Percentiles rank a stretch among this genome's conserved stretches.
phyloP scores from a whole-genome alignment of 2,113 vertebrate species.

The Spheniscus mendiculus region DNA sequence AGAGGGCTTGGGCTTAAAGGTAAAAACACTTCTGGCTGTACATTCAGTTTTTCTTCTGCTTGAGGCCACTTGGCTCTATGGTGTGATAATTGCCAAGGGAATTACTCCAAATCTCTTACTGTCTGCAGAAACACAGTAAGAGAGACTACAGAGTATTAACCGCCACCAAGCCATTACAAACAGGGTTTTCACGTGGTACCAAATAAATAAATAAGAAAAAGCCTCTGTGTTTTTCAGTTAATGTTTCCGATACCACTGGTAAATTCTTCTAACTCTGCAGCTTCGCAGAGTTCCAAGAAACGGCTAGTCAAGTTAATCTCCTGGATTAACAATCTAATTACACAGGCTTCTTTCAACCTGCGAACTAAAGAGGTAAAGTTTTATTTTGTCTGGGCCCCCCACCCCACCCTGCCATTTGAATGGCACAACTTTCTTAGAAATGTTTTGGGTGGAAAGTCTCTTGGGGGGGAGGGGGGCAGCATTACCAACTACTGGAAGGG shows the following conservation, averaged over 20 bases:
- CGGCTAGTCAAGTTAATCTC: neutral
- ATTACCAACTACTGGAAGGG: neutral
- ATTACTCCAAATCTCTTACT: neutral
- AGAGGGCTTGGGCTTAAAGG: neutral
- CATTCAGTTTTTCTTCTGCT: conserved; percentile 18
- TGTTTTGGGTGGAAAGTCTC: neutral
- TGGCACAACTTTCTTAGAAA: neutral
- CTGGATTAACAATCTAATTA: conserved; percentile 9
- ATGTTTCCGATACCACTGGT: conserved; percentile 47
- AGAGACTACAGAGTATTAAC: neutral
- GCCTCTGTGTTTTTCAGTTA: neutral
- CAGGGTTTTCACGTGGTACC: conserved; percentile 26
- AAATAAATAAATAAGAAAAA: neutral
- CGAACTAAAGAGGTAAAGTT: neutral
- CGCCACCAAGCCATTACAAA: neutral
- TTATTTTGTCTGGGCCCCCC: neutral
- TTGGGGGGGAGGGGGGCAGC: neutral
- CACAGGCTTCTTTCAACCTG: conserved; percentile 51
- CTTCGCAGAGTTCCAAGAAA: conserved; percentile 48
- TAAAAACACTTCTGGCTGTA: neutral
- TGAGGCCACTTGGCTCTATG: neutral
- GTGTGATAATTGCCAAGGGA: conserved; percentile 9
- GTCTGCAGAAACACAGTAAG: neutral
- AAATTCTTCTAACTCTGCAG: conserved; percentile 1
- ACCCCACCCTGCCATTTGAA: neutral